Conservation (phyloP, 2,113 vertebrate genomes). For the Pogona vitticeps region DNA sequence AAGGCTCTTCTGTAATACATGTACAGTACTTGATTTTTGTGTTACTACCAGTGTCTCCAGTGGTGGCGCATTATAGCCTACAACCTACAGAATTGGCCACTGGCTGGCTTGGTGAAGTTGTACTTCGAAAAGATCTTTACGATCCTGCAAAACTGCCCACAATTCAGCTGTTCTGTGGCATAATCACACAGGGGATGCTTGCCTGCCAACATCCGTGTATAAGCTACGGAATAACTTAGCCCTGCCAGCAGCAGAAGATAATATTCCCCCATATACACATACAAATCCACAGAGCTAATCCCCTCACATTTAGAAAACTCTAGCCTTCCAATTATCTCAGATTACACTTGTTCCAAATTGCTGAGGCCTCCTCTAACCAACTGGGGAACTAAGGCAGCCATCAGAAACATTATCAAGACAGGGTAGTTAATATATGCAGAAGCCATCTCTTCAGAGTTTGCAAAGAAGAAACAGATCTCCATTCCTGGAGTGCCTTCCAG, state of each 20-base stretch:
- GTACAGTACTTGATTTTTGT: not conserved
- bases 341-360: slow-evolving; percentile 22
- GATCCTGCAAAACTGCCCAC: too few relatives aligned
- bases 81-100: too few relatives aligned
- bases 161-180: not conserved
- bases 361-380: not conserved
- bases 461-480: not conserved
- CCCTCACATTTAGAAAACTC: not conserved
- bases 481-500: not conserved
- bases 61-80: not conserved
- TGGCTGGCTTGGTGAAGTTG: too few relatives aligned
- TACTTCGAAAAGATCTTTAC: too few relatives aligned
- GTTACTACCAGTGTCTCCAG: not conserved
- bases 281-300: slow-evolving; percentile 6
- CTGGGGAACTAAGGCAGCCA: not conserved
- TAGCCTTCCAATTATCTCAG: slow-evolving; percentile 30
- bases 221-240: not conserved
- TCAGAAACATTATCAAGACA: not conserved
- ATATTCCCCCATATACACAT: not conserved
- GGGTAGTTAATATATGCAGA: not conserved
- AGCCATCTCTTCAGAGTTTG: not conserved
- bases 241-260: not conserved
- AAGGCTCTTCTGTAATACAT: not conserved
- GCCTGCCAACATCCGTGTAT: not conserved
- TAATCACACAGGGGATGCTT: not conserved